Percentiles rank a stretch among this genome's conserved stretches.
phyloP scores from a whole-genome alignment of 1,140 invertebrate species.

The Drosophila busckii region DNA sequence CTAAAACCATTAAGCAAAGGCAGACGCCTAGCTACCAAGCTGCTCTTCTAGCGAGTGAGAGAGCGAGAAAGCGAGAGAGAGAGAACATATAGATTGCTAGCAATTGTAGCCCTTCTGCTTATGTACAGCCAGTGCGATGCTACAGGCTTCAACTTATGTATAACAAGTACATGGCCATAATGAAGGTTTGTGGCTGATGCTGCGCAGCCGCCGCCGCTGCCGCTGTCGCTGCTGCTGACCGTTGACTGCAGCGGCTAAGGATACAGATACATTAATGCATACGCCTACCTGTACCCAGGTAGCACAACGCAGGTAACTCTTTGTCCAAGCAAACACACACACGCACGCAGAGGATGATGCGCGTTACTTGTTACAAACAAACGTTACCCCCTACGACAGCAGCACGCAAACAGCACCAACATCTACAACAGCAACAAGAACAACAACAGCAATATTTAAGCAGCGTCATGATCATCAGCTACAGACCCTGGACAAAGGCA shows the following conservation, averaged over 20 bases:
- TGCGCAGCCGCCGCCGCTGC: conserved; percentile 37
- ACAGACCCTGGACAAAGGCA: conserved; percentile 26
- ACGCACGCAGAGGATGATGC: conserved; percentile 46
- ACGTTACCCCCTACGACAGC: conserved; percentile 31
- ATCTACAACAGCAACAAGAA: conserved; percentile 12
- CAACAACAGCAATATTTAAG: conserved; percentile 40
- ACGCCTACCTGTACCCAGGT: conserved; percentile 71
- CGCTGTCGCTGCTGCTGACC: conserved; percentile 50
- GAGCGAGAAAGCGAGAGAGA: not conserved
- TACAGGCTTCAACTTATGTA: no score
- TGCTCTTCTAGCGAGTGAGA: conserved; percentile 14
- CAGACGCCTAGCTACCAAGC: conserved; percentile 60
- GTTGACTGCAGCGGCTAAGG: conserved; percentile 48
- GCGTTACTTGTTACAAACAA: conserved; percentile 68
- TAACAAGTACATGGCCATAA: conserved; percentile 24
- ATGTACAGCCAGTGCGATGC: conserved; percentile 4
- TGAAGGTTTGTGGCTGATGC: conserved; percentile 44
- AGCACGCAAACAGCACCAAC: conserved; percentile 15
- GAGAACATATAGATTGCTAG: conserved; percentile 28
- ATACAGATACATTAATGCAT: conserved; percentile 48
- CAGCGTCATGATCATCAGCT: conserved; percentile 61
- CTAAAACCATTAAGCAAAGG: conserved; percentile 72
- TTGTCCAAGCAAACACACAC: conserved; percentile 46
- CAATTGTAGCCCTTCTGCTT: conserved; percentile 24
- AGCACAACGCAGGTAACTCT: conserved; percentile 63